These are phyloP conservation scores for Dolichotis patagonum DNA, from an alignment of 2,113 vertebrate genomes.

Conservation along the genomic window DNA sequence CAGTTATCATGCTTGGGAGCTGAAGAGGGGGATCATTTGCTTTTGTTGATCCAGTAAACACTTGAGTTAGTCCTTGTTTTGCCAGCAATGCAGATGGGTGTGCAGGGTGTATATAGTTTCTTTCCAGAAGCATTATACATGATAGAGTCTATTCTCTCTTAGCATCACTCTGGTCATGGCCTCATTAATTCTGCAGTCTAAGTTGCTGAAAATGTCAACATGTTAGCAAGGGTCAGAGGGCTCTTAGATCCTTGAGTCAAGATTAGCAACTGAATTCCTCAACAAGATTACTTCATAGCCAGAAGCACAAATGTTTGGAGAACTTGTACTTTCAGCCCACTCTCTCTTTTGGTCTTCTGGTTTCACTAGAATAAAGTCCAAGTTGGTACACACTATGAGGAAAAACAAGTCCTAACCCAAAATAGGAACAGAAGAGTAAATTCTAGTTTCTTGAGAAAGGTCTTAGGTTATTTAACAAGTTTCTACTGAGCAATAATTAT, in stretches of 20 bases:
- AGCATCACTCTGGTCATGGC: background rate
- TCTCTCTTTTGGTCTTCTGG: background rate
- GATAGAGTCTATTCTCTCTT: background rate
- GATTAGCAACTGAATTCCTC: background rate
- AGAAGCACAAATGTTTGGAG: background rate
- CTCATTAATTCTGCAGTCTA: background rate
- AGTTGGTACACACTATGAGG: background rate
- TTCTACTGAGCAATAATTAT: background rate
- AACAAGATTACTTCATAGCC: background rate
- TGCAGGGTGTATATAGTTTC: background rate
- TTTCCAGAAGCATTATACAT: background rate
- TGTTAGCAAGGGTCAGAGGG: background rate
- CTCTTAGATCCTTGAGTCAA: background rate
- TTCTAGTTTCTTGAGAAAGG: constrained; percentile 18
- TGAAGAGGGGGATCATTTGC: background rate
- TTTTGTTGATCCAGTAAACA: constrained; percentile 3
- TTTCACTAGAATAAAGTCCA: background rate
- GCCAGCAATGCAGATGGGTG: background rate
- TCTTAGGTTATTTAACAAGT: background rate
- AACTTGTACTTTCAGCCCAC: background rate
- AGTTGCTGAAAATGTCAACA: background rate
- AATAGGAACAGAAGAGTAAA: background rate
- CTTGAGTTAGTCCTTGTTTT: background rate
- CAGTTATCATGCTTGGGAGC: background rate
- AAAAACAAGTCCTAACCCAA: background rate